These are phyloP conservation scores for Pitta sordida DNA, from an alignment of 2,113 vertebrate species.

Conservation along the genomic window DNA sequence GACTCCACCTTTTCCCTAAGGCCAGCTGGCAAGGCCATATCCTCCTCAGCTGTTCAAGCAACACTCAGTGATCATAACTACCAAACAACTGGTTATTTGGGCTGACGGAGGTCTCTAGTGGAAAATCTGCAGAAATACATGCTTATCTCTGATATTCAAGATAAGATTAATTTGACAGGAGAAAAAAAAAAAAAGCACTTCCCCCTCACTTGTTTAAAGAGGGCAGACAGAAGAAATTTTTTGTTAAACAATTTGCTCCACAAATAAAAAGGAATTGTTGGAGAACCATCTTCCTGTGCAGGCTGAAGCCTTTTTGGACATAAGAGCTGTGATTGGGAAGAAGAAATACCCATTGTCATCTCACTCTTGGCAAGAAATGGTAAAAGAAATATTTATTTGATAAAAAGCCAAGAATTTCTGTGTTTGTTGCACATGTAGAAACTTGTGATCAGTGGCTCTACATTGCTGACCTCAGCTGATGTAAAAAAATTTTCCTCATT, in stretches of 20 bases:
- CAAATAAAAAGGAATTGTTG: not conserved
- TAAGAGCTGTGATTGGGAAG: not conserved
- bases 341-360: not conserved
- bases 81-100: slow-evolving; percentile 10
- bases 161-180: not conserved
- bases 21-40: slow-evolving; percentile 45
- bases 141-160: not conserved
- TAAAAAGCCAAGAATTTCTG: not conserved
- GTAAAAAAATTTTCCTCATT: not conserved
- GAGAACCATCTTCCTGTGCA: not conserved
- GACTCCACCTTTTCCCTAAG: slow-evolving; percentile 52
- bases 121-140: slow-evolving; percentile 62
- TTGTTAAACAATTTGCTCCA: not conserved
- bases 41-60: slow-evolving; percentile 19
- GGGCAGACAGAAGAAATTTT: not conserved
- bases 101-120: slow-evolving; percentile 68
- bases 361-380: not conserved
- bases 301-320: not conserved
- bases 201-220: not conserved
- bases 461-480: not conserved
- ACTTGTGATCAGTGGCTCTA: not conserved
- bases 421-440: not conserved
- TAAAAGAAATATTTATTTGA: not conserved
- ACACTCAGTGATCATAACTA: slow-evolving; percentile 7
- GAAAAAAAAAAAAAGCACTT: not conserved